Conservation (phyloP, 2,888 invertebrate species). For the Panopea generosa region DNA sequence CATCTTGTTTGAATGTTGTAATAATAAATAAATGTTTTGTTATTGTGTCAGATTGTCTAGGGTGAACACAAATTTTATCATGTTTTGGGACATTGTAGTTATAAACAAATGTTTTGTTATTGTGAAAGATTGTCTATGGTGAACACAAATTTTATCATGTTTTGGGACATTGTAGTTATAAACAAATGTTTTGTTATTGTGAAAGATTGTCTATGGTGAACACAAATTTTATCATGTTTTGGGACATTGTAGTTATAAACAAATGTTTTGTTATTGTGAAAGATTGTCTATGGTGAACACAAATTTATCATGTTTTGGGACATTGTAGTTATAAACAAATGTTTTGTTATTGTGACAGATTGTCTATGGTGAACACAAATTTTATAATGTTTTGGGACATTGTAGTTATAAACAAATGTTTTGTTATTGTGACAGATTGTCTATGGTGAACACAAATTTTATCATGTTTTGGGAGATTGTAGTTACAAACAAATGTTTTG, state of each 20-base stretch:
- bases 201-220: conserved; percentile 67
- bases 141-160: conserved; percentile 67
- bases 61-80: conserved; percentile 68
- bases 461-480: conserved; percentile 68
- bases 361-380: conserved; percentile 67
- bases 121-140: conserved; percentile 63
- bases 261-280: conserved; percentile 50
- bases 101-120: conserved; percentile 39
- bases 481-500: conserved; percentile 29
- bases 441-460: conserved; percentile 66
- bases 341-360: conserved; percentile 62
- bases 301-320: conserved; percentile 62
- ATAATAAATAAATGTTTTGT: conserved; percentile 26
- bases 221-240: conserved; percentile 65
- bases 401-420: conserved; percentile 44
- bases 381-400: conserved; percentile 65
- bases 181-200: conserved; percentile 48
- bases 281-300: conserved; percentile 69
- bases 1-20: conserved; percentile 68
- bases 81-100: conserved; percentile 66
- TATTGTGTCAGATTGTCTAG: conserved; percentile 62
- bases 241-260: conserved; percentile 56
- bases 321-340: conserved; percentile 52
- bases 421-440: conserved; percentile 62
- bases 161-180: conserved; percentile 64